Conservation (phyloP, 2,888 invertebrate species). For the Oeneis ivallda region DNA sequence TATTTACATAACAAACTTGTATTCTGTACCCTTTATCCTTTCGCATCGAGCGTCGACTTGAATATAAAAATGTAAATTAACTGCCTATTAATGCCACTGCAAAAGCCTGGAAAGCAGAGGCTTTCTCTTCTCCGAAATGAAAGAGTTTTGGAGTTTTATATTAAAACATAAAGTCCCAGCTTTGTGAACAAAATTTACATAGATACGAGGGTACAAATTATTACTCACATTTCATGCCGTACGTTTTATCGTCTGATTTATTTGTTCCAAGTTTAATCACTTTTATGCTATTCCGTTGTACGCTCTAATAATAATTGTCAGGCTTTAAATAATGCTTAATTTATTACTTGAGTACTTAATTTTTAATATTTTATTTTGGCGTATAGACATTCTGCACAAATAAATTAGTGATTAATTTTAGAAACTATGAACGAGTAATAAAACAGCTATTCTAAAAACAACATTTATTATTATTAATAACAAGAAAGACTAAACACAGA, state of each 20-base stretch:
- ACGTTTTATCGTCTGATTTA: constrained; percentile 16
- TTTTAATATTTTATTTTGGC: no score
- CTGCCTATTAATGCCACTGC: constrained; percentile 19
- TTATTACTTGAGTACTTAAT: no score
- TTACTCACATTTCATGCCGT: constrained; percentile 20
- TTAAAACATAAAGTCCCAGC: constrained; percentile 21
- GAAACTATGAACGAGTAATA: no score
- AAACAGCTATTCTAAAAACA: no score
- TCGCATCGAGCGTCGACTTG: neutral
- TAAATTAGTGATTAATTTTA: no score
- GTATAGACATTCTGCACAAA: no score
- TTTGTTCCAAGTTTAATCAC: constrained; percentile 7
- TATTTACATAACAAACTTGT: neutral
- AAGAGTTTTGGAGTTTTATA: constrained; percentile 20
- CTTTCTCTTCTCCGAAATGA: constrained; percentile 16
- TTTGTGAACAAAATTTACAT: constrained; percentile 19
- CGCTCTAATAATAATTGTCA: neutral
- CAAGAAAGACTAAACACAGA: no score
- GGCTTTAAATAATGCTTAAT: neutral
- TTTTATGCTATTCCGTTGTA: neutral
- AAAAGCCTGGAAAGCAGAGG: constrained; percentile 5
- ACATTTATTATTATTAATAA: no score
- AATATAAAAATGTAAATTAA: constrained; percentile 24
- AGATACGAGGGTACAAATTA: constrained; percentile 23
- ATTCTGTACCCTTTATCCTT: neutral